phyloP scores from a whole-genome alignment of 2,113 vertebrate genomes.

The Kryptolebias marmoratus region DNA sequence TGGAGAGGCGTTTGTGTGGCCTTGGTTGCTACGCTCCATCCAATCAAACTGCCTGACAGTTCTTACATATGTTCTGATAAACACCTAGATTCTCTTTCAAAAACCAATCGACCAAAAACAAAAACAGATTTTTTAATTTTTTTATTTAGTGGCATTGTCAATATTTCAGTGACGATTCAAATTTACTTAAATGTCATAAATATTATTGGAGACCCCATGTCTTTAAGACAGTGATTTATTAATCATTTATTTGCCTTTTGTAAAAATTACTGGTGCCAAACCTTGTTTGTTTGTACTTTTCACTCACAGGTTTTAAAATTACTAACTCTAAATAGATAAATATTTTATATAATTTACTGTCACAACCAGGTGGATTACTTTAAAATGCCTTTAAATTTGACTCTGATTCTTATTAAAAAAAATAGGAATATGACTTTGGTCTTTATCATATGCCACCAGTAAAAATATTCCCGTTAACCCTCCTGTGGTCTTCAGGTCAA shows the following conservation, averaged over 20 bases:
- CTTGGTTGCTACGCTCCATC: conserved; percentile 41
- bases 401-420: not conserved
- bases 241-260: not conserved
- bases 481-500: too few species aligned
- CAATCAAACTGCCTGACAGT: conserved; percentile 67
- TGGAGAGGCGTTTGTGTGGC: conserved; percentile 50
- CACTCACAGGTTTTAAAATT: not conserved
- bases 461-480: too few species aligned
- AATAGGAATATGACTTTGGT: too few species aligned
- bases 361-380: not conserved
- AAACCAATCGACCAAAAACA: not conserved
- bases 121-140: not conserved
- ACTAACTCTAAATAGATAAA: not conserved
- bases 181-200: too few species aligned
- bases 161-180: too few species aligned
- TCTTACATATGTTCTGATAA: conserved; percentile 56
- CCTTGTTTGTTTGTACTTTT: not conserved
- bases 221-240: too few species aligned
- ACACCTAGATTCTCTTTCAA: conserved; percentile 32
- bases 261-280: not conserved
- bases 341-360: not conserved
- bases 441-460: too few species aligned
- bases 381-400: not conserved
- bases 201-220: too few species aligned
- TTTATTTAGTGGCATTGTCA: not conserved